These are phyloP conservation scores for Gryon sp. DNA, from an alignment of 1,140 invertebrate genomes.

Conservation along the genomic window DNA sequence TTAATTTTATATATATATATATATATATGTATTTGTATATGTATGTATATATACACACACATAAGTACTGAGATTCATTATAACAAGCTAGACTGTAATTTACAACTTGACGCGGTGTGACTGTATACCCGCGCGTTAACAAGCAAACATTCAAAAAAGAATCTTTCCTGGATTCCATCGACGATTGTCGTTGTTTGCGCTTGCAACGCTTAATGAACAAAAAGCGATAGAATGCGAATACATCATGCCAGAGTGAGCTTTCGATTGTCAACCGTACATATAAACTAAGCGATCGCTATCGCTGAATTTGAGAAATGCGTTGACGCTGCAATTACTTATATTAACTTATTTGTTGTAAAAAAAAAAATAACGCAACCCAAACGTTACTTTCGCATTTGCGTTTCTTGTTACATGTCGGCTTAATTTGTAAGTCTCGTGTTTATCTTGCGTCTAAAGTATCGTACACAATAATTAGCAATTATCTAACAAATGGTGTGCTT, in stretches of 20 bases:
- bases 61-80: constrained; percentile 67
- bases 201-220: constrained; percentile 24
- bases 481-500: constrained; percentile 38
- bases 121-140: constrained; percentile 56
- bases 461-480: constrained; percentile 29
- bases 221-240: constrained; percentile 18
- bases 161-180: constrained; percentile 38
- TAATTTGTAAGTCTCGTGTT: constrained; percentile 11
- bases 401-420: constrained; percentile 1
- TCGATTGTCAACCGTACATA: not conserved
- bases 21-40: too few relatives aligned
- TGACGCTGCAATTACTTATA: too few relatives aligned
- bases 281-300: not conserved
- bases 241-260: constrained; percentile 15
- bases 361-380: not conserved
- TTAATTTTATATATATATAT: too few relatives aligned
- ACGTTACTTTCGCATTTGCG: not conserved
- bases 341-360: not conserved
- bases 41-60: too few relatives aligned
- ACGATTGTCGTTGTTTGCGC: constrained; percentile 16
- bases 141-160: constrained; percentile 55
- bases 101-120: constrained; percentile 51
- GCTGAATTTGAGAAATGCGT: too few relatives aligned
- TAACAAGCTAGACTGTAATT: constrained; percentile 64
- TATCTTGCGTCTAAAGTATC: not conserved